Percentiles rank a stretch among this genome's conserved stretches.
These are phyloP conservation scores for Phrixothrix hirtus DNA, from an alignment of 2,888 invertebrate species.

Conservation along the genomic window DNA sequence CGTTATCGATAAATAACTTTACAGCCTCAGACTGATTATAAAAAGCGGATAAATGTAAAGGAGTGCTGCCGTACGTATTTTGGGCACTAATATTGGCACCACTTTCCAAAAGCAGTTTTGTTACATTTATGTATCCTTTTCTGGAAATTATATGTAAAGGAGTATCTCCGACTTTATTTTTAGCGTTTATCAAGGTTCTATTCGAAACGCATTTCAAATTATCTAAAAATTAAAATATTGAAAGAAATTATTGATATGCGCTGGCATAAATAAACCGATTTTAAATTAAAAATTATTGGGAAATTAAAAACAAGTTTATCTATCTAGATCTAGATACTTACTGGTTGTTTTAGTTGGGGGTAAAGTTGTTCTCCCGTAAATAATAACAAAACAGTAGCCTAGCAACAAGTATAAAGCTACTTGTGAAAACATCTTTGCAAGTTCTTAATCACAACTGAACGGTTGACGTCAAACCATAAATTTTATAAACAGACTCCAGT, in stretches of 20 bases:
- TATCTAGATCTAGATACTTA: too few relatives aligned
- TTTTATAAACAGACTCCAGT: too few relatives aligned
- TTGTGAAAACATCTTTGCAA: background rate
- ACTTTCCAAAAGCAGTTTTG: too few relatives aligned
- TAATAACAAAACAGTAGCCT: background rate
- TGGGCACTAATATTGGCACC: too few relatives aligned
- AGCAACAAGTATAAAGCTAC: background rate
- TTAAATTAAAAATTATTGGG: background rate
- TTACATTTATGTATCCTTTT: background rate
- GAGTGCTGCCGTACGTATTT: too few relatives aligned
- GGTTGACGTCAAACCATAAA: too few relatives aligned
- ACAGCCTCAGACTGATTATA: too few relatives aligned
- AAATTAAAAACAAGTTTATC: too few relatives aligned
- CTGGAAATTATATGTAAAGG: background rate
- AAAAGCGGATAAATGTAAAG: too few relatives aligned
- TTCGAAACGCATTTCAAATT: background rate
- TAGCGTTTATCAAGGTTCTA: background rate
- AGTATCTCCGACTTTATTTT: conserved; percentile 1
- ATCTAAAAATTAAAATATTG: background rate
- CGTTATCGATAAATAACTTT: too few relatives aligned
- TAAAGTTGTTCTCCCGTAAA: background rate
- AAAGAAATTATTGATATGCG: background rate
- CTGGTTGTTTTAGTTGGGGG: too few relatives aligned
- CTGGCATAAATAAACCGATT: background rate
- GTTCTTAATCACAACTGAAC: background rate